phyloP scores from a whole-genome alignment of 2,797 vertebrate genomes.

The Propithecus deckenii region DNA sequence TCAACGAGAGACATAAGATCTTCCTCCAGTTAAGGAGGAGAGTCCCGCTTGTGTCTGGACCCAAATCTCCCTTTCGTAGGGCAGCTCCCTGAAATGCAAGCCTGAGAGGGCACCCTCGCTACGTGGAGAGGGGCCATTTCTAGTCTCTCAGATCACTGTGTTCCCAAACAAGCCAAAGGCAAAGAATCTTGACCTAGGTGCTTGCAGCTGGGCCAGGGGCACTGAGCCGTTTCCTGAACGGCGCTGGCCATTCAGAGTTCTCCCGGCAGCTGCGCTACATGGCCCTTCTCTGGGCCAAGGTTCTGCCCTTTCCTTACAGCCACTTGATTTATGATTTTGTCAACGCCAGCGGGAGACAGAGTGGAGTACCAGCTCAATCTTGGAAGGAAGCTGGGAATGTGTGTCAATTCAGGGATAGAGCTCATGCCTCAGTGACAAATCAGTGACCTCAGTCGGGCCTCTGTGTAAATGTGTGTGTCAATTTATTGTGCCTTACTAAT shows the following conservation, averaged over 20 bases:
- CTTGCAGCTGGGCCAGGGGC: neutral
- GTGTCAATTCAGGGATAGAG: neutral
- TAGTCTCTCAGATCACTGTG: neutral
- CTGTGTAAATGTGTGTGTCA: neutral
- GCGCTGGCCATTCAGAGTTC: fast-evolving
- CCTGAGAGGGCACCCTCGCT: no score
- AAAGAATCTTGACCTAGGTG: neutral
- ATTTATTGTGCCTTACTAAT: neutral
- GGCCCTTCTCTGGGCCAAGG: neutral
- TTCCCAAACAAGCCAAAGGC: neutral
- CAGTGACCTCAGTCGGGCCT: neutral
- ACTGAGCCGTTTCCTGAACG: fast-evolving
- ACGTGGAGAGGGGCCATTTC: fast-evolving
- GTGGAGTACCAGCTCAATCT: neutral
- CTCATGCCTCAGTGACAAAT: neutral
- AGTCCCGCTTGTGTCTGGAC: neutral
- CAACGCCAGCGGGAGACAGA: neutral
- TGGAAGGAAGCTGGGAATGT: neutral
- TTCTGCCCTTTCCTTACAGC: neutral
- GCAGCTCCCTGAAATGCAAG: neutral
- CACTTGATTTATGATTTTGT: neutral
- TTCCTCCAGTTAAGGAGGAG: neutral
- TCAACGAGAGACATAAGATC: neutral
- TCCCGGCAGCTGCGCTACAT: fast-evolving
- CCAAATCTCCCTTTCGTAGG: fast-evolving